Percentiles rank a stretch among this genome's conserved stretches.
Conservation (phyloP, 23 tunicate species). For the Pegea sp. region DNA sequence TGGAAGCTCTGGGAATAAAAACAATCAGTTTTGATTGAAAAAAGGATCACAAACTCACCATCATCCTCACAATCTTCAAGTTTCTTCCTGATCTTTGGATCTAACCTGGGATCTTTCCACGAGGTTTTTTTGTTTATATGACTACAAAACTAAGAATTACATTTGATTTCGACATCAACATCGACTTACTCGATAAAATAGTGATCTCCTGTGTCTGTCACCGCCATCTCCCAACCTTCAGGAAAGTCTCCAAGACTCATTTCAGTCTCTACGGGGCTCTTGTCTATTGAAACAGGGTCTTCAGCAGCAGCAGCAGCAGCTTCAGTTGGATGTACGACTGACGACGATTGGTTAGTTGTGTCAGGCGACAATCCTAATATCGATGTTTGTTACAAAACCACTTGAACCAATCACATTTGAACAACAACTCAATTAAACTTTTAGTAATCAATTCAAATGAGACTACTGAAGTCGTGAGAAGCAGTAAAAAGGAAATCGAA, state of each 20-base stretch:
- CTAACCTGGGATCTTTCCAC: slow-evolving; percentile 75
- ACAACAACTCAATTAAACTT: no score
- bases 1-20: slow-evolving; percentile 41
- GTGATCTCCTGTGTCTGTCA: slow-evolving; percentile 64
- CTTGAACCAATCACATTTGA: no score
- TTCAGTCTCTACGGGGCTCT: neutral
- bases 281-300: neutral
- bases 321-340: no score
- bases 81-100: slow-evolving; percentile 16
- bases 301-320: no score
- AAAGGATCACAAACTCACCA: slow-evolving; percentile 18
- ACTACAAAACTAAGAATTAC: slow-evolving; percentile 23
- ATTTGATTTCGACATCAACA: no score
- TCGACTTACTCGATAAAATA: slow-evolving; percentile 71
- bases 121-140: slow-evolving; percentile 73
- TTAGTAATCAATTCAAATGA: no score
- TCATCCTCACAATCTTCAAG: slow-evolving; percentile 78
- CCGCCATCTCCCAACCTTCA: slow-evolving; percentile 94
- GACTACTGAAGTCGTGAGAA: no score
- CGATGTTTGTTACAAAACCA: no score
- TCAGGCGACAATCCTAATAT: no score
- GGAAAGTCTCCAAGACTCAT: slow-evolving; percentile 61
- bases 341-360: no score
- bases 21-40: slow-evolving; percentile 1
- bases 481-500: no score